phyloP scores from a whole-genome alignment of 2,113 vertebrate genomes.

The Anolis carolinensis region DNA sequence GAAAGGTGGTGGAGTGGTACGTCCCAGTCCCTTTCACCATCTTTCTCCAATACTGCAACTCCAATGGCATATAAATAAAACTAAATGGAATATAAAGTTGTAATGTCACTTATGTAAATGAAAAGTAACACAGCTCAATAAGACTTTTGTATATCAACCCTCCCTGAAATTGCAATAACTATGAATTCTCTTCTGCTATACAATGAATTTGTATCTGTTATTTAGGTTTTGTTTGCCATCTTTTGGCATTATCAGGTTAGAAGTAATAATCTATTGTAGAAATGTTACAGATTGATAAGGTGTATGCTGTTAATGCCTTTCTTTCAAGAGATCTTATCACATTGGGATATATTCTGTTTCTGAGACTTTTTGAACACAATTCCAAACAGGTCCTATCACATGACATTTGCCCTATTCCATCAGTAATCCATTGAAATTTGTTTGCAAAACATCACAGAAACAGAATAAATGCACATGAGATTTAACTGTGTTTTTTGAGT shows the following conservation, averaged over 20 bases:
- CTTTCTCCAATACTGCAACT: background rate
- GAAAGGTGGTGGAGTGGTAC: background rate
- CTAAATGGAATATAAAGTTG: background rate
- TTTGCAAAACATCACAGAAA: too few relatives aligned
- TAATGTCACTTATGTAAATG: background rate
- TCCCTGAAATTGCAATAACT: background rate
- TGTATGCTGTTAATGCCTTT: too few relatives aligned
- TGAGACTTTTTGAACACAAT: too few relatives aligned
- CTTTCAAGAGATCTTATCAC: too few relatives aligned
- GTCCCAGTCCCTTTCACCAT: background rate
- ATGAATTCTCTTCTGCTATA: background rate
- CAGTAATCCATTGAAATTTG: too few relatives aligned
- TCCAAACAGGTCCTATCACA: too few relatives aligned
- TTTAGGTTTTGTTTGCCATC: background rate
- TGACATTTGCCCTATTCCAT: too few relatives aligned
- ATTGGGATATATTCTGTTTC: too few relatives aligned
- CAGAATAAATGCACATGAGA: too few relatives aligned
- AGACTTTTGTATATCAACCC: background rate
- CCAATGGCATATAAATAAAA: background rate
- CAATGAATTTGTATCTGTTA: background rate
- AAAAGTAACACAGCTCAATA: background rate
- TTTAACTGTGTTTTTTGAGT: too few relatives aligned
- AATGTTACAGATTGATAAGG: background rate
- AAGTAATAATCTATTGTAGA: background rate
- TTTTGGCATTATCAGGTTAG: background rate